Evolutionary conservation across 1,140 invertebrate species (phyloP).

Genomic region (Linepithema humile): DNA sequence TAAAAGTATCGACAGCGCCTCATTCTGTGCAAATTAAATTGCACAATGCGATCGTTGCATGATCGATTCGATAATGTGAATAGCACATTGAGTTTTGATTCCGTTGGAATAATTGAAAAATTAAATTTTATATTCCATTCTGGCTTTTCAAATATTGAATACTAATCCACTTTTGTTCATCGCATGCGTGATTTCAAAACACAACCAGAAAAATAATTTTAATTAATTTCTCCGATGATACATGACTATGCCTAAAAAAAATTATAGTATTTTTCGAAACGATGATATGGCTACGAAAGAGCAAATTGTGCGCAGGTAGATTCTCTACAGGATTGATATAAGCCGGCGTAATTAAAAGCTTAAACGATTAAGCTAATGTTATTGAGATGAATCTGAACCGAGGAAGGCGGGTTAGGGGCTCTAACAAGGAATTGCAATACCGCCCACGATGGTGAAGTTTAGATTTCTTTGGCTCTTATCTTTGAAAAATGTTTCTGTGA

Average conservation of each 20-base stretch:
- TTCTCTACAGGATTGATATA: constrained; percentile 71
- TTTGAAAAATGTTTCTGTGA: constrained; percentile 69
- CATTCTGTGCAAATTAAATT: constrained; percentile 29
- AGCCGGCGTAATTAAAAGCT: constrained; percentile 76
- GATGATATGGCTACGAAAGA: not conserved
- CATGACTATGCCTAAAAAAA: too few relatives aligned
- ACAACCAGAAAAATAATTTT: too few relatives aligned
- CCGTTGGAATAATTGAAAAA: not conserved
- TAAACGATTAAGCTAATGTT: constrained; percentile 81
- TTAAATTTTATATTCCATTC: not conserved
- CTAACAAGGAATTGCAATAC: constrained; percentile 75
- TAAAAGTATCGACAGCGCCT: constrained; percentile 56
- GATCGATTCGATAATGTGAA: not conserved
- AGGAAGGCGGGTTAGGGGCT: constrained; percentile 74
- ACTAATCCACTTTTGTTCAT: not conserved
- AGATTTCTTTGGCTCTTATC: constrained; percentile 54
- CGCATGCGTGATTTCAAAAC: too few relatives aligned
- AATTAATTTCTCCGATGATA: too few relatives aligned
- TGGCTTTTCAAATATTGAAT: not conserved
- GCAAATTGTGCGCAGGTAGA: constrained; percentile 34
- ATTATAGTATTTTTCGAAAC: constrained; percentile 14
- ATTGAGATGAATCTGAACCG: constrained; percentile 79
- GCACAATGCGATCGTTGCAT: not conserved
- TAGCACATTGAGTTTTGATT: not conserved
- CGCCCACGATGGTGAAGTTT: constrained; percentile 76